phyloP scores from a whole-genome alignment of 2,797 vertebrate species.

The Sebastes oblongus region DNA sequence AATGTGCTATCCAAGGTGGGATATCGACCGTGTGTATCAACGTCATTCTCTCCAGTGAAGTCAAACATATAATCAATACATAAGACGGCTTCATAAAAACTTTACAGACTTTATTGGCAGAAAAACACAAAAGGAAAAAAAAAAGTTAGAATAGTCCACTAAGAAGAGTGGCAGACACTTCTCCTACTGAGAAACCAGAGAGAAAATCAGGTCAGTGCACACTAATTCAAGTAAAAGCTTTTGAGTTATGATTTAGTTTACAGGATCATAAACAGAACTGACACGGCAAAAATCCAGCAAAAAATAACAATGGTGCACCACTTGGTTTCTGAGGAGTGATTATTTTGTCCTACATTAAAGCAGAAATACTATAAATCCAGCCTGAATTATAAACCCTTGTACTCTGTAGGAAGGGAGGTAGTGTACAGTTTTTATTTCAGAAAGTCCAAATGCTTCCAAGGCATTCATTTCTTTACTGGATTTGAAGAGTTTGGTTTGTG shows the following conservation, averaged over 20 bases:
- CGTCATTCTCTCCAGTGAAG: constrained; percentile 8
- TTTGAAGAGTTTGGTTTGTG: not conserved
- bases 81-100: constrained; percentile 63
- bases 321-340: not conserved
- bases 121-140: constrained; percentile 31
- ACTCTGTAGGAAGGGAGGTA: not conserved
- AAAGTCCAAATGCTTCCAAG: not conserved
- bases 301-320: not conserved
- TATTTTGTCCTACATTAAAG: not conserved
- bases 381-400: not conserved
- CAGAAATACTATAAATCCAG: not conserved
- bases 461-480: not conserved
- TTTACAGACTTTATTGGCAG: constrained; percentile 60
- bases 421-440: not conserved
- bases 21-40: not conserved
- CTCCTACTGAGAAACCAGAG: constrained; percentile 70
- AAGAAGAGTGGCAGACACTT: constrained; percentile 53
- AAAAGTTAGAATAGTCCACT: constrained; percentile 23
- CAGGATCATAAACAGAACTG: not conserved
- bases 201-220: constrained; percentile 55
- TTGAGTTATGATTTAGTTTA: not conserved
- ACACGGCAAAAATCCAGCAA: not conserved
- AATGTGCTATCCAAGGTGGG: not conserved
- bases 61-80: constrained; percentile 68
- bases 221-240: constrained; percentile 27